These are phyloP conservation scores for Timema podura DNA, from an alignment of 2,888 invertebrate species.

Conservation along the genomic window DNA sequence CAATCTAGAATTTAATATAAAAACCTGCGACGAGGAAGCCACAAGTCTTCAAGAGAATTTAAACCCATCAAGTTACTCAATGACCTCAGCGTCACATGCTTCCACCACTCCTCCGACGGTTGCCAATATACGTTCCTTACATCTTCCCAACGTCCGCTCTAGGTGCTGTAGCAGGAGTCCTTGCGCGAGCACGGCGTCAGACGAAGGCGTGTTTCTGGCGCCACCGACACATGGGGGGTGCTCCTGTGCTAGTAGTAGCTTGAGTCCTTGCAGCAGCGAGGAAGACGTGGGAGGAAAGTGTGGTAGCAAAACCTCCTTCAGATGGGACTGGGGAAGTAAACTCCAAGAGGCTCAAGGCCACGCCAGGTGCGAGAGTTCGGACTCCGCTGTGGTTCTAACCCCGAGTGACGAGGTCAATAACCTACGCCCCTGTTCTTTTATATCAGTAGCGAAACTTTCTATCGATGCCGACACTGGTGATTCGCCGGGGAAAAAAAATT, in stretches of 20 bases:
- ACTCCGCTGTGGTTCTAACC: conserved; percentile 50
- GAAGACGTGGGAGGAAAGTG: conserved; percentile 15
- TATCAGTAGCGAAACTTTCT: not conserved
- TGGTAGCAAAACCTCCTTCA: not conserved
- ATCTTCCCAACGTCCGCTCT: too few species aligned
- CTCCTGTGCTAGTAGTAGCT: conserved; percentile 1
- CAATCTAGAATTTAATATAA: too few species aligned
- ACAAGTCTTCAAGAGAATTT: too few species aligned
- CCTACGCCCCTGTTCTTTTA: not conserved
- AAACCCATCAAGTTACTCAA: too few species aligned
- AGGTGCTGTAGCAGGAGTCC: not conserved
- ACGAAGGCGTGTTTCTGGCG: conserved; percentile 19
- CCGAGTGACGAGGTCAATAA: conserved; percentile 47
- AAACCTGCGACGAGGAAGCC: too few species aligned
- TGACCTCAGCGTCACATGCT: too few species aligned
- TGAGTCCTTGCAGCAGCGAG: conserved; percentile 21
- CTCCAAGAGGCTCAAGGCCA: not conserved
- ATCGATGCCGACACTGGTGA: not conserved
- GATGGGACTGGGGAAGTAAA: conserved; percentile 25
- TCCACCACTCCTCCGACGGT: too few species aligned
- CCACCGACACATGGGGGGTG: not conserved
- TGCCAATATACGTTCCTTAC: too few species aligned
- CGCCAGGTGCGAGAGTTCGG: conserved; percentile 45
- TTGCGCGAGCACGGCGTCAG: not conserved
- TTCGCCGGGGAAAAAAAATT: not conserved